Percentiles rank a stretch among this genome's conserved stretches.
These are phyloP conservation scores for Chitala chitala DNA, from an alignment of 2,113 vertebrate species.

Conservation along the genomic window DNA sequence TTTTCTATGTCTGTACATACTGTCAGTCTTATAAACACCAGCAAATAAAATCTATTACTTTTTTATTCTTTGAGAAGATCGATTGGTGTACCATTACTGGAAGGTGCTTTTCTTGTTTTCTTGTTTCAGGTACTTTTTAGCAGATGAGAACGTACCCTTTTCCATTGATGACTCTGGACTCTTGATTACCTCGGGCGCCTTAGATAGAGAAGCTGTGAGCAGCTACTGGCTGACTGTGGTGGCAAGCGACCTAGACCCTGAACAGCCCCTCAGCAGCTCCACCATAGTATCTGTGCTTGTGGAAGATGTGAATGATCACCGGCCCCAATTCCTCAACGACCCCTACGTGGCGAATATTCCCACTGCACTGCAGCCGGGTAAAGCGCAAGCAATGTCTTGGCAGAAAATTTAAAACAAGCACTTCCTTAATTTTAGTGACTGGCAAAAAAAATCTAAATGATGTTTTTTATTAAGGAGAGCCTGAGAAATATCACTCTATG, in stretches of 20 bases:
- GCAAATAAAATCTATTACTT: background rate
- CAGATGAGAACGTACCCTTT: slow-evolving; percentile 46
- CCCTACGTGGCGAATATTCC: slow-evolving; percentile 64
- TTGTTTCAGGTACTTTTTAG: slow-evolving; percentile 54
- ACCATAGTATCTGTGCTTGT: slow-evolving; percentile 53
- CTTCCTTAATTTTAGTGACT: too few species aligned
- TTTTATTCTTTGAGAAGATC: background rate
- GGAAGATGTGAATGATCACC: slow-evolving; percentile 61
- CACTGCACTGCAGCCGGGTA: slow-evolving; percentile 47
- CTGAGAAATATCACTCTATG: too few species aligned
- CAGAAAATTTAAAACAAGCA: background rate
- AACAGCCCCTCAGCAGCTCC: slow-evolving; percentile 51
- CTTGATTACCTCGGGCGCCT: slow-evolving; percentile 47
- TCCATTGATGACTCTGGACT: slow-evolving; percentile 59
- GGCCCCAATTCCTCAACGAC: slow-evolving; percentile 58
- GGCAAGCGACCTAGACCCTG: slow-evolving; percentile 48
- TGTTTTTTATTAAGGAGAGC: too few species aligned
- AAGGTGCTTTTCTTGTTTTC: background rate
- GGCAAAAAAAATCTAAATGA: too few species aligned
- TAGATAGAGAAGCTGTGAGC: slow-evolving; percentile 58
- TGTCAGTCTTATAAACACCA: background rate
- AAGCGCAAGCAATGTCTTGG: background rate
- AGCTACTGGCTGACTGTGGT: slow-evolving; percentile 54
- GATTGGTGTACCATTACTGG: background rate
- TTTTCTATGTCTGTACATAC: background rate